These are phyloP conservation scores for Leptopilina myrica DNA, from an alignment of 2,888 invertebrate genomes.

Conservation along the genomic window DNA sequence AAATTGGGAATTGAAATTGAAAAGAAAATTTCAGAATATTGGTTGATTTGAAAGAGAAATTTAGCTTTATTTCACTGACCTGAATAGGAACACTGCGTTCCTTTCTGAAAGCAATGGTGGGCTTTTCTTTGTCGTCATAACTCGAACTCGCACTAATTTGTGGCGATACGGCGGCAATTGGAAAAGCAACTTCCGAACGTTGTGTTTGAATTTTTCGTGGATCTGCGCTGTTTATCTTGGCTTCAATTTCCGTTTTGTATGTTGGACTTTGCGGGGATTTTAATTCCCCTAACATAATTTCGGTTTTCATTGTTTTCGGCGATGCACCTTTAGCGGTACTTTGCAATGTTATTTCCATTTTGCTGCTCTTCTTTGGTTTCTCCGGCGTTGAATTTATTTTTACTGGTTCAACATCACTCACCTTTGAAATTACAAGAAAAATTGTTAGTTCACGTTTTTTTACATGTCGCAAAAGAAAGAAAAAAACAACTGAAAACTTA, in stretches of 20 bases:
- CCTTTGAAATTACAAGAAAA: constrained; percentile 49
- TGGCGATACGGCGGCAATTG: constrained; percentile 77
- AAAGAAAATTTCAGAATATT: too few relatives aligned
- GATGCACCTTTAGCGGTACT: constrained; percentile 82
- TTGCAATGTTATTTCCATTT: constrained; percentile 83
- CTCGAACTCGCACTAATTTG: constrained; percentile 78
- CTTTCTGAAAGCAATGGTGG: constrained; percentile 68
- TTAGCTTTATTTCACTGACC: constrained; percentile 52
- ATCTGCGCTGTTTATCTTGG: constrained; percentile 71
- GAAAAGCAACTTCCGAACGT: constrained; percentile 80
- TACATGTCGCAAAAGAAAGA: not conserved
- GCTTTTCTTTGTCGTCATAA: constrained; percentile 77
- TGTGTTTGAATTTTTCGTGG: constrained; percentile 77
- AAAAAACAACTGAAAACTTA: constrained; percentile 50
- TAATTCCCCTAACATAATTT: constrained; percentile 80
- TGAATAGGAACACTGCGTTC: constrained; percentile 85
- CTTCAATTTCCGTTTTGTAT: constrained; percentile 72
- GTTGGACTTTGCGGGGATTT: constrained; percentile 63
- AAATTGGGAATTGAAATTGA: too few relatives aligned
- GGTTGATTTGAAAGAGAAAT: too few relatives aligned
- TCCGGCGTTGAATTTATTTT: constrained; percentile 57
- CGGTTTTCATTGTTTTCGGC: constrained; percentile 82
- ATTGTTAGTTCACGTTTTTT: not conserved
- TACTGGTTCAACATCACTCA: constrained; percentile 58
- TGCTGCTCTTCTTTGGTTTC: constrained; percentile 78